Evolutionary conservation across 2,797 vertebrate genomes (phyloP).

Genomic region (Prunella strophiata): DNA sequence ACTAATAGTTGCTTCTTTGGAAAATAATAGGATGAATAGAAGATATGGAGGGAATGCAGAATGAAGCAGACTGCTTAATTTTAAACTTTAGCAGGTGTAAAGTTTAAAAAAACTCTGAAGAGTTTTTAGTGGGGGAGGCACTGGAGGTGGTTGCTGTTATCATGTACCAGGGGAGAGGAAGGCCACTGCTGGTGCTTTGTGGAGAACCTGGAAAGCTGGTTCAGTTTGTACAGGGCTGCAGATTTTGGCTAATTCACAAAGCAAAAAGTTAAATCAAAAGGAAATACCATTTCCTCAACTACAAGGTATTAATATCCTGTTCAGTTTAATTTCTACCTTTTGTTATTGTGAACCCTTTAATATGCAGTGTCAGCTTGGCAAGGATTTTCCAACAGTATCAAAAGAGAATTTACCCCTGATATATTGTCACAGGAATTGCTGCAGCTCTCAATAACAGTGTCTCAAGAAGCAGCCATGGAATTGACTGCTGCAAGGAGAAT

Average conservation of each 20-base stretch:
- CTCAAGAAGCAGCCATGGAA: constrained; percentile 41
- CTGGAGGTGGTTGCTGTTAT: neutral
- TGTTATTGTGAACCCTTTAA: constrained; percentile 62
- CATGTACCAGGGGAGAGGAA: accelerated
- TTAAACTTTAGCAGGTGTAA: neutral
- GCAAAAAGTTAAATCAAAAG: constrained; percentile 60
- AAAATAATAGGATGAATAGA: neutral
- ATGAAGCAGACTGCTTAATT: neutral
- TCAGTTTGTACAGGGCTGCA: neutral
- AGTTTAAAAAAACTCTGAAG: neutral
- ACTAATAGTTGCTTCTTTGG: neutral
- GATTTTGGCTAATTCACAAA: constrained; percentile 63
- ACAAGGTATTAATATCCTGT: constrained; percentile 78
- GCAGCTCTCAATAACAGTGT: neutral
- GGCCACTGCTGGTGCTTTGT: neutral
- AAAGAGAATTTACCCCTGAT: constrained; percentile 69
- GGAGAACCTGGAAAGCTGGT: neutral
- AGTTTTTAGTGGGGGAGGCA: neutral
- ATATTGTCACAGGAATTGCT: constrained; percentile 57
- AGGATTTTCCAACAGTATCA: constrained; percentile 67
- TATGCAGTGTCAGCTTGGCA: constrained; percentile 66
- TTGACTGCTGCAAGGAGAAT: constrained; percentile 47
- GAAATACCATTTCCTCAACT: constrained; percentile 74
- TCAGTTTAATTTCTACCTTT: constrained; percentile 75
- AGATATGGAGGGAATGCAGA: neutral